These are phyloP conservation scores for Adelges cooleyi DNA, from an alignment of 1,140 invertebrate genomes.

Conservation along the genomic window DNA sequence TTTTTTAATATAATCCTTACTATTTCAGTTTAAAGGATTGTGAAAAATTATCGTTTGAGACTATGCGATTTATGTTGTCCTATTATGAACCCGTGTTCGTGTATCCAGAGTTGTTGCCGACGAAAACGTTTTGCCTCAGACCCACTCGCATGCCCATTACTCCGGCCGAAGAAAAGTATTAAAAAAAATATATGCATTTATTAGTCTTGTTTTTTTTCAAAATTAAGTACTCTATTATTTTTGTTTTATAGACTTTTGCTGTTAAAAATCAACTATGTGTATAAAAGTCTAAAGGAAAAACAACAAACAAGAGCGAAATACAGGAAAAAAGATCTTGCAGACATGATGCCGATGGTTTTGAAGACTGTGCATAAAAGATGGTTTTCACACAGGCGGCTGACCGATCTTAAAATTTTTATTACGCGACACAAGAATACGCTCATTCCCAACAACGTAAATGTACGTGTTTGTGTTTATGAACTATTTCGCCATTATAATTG, in stretches of 20 bases:
- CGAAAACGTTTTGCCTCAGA: not conserved
- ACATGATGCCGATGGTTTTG: not conserved
- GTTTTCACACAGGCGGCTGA: conserved; percentile 2
- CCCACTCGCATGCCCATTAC: not conserved
- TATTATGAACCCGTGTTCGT: conserved; percentile 1
- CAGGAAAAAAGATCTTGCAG: not conserved
- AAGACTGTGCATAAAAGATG: conserved; percentile 5
- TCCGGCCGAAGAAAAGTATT: not conserved
- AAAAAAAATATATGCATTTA: not conserved
- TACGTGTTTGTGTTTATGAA: not conserved
- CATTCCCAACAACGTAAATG: not conserved
- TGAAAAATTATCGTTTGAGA: not conserved
- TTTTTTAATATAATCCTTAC: no score
- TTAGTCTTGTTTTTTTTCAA: not conserved
- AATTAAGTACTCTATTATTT: not conserved
- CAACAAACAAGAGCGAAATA: not conserved
- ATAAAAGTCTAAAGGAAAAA: not conserved
- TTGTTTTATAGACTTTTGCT: not conserved
- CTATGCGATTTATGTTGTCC: not conserved
- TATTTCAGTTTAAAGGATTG: not conserved
- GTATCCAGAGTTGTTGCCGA: not conserved
- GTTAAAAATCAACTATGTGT: not conserved
- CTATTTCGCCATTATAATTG: not conserved
- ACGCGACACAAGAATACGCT: not conserved
- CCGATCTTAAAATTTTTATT: not conserved